Percentiles rank a stretch among this genome's conserved stretches.
phyloP scores from a whole-genome alignment of 2,888 invertebrate species.

The Polyommatus iphigenia region DNA sequence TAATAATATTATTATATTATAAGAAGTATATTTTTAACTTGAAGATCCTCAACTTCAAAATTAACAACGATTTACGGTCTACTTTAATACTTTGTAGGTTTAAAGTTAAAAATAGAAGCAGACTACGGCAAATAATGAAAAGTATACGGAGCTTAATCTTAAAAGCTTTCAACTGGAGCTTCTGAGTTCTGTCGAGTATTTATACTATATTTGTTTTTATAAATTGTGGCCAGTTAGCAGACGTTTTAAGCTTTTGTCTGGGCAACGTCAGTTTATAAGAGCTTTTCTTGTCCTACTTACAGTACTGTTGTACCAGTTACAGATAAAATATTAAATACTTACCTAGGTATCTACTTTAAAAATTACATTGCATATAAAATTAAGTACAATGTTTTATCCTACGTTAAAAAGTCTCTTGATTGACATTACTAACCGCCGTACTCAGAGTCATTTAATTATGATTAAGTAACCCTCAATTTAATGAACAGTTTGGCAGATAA shows the following conservation, averaged over 20 bases:
- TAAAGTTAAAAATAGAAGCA: not conserved
- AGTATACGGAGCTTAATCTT: constrained; percentile 11
- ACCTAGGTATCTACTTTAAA: not conserved
- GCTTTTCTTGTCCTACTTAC: not conserved
- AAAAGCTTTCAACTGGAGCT: constrained; percentile 18
- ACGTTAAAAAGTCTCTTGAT: no score
- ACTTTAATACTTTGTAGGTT: not conserved
- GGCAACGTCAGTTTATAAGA: not conserved
- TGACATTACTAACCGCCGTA: no score
- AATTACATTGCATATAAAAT: no score
- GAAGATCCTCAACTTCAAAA: not conserved
- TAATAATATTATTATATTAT: no score
- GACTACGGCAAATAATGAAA: not conserved
- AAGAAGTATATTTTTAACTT: no score
- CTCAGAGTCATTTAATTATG: no score
- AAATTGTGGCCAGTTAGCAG: not conserved
- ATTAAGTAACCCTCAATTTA: no score
- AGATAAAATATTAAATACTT: not conserved
- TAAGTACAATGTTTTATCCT: no score
- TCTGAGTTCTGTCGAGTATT: not conserved
- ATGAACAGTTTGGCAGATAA: no score
- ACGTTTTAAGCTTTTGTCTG: constrained; percentile 11
- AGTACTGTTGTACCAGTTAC: not conserved
- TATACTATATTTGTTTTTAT: not conserved
- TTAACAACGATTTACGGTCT: not conserved